Percentiles rank a stretch among this genome's conserved stretches.
These are phyloP conservation scores for Gymnopithys bicolor DNA, from an alignment of 2,797 vertebrate species.

Conservation along the genomic window DNA sequence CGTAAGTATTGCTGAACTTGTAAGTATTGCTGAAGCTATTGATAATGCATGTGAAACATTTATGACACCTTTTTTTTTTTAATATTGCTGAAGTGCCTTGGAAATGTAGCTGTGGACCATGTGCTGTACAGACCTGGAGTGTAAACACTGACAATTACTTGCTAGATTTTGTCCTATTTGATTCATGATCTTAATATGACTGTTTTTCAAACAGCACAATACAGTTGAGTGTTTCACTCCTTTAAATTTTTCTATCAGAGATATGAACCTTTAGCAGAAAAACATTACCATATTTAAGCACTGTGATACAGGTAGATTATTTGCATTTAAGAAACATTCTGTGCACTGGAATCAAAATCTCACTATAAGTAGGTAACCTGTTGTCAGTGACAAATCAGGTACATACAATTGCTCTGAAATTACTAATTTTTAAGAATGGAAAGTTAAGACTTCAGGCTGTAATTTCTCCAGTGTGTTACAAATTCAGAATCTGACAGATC, in stretches of 20 bases:
- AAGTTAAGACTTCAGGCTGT: background rate
- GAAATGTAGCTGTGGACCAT: background rate
- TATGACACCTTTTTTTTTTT: background rate
- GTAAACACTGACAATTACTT: background rate
- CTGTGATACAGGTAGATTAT: background rate
- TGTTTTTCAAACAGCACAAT: background rate
- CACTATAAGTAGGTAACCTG: background rate
- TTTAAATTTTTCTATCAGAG: background rate
- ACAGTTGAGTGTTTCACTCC: background rate
- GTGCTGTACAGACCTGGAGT: background rate
- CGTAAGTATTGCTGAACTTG: constrained; percentile 85
- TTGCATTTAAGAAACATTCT: background rate
- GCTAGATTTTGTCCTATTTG: background rate
- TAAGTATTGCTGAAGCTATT: constrained; percentile 76
- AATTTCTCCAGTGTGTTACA: background rate
- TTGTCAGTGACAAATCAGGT: background rate
- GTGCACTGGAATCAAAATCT: background rate
- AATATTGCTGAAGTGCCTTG: background rate
- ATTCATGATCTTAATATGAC: background rate
- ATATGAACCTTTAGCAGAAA: background rate
- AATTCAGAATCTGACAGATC: background rate
- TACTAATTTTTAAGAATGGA: background rate
- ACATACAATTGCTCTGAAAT: background rate
- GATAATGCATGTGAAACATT: background rate
- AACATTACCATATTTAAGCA: background rate